These are phyloP conservation scores for Nautilus pompilius DNA, from an alignment of 1,140 invertebrate species.

Conservation along the genomic window DNA sequence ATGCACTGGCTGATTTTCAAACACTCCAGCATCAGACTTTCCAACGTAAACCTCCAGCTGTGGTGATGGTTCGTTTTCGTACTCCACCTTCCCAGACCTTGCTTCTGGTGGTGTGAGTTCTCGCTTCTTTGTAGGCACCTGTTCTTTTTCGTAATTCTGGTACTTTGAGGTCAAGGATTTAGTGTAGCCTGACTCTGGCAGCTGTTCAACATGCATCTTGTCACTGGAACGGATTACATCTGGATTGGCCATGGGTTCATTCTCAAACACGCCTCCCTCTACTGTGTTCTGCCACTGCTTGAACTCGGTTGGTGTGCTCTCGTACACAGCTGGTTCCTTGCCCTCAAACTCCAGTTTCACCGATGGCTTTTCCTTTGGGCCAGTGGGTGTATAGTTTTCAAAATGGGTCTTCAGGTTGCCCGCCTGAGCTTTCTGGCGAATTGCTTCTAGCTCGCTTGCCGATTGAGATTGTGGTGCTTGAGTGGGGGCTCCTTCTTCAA, in stretches of 20 bases:
- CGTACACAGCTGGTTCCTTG: slow-evolving; percentile 11
- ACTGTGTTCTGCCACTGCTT: slow-evolving; percentile 29
- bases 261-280: slow-evolving; percentile 45
- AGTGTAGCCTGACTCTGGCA: slow-evolving; percentile 39
- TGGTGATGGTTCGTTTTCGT: slow-evolving; percentile 31
- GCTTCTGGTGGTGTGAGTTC: slow-evolving; percentile 20
- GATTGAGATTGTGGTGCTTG: slow-evolving; percentile 2
- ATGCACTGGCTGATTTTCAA: slow-evolving; percentile 24
- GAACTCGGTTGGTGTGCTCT: slow-evolving; percentile 17
- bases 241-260: slow-evolving; percentile 26
- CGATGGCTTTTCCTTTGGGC: neutral
- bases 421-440: neutral
- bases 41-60: slow-evolving; percentile 25
- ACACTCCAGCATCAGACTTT: slow-evolving; percentile 18
- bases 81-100: slow-evolving; percentile 25
- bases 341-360: too few relatives aligned
- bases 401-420: neutral
- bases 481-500: slow-evolving; percentile 18
- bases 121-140: slow-evolving; percentile 4
- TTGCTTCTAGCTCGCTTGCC: neutral
- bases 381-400: neutral
- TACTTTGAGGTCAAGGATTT: neutral
- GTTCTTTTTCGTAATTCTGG: neutral
- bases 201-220: slow-evolving; percentile 24
- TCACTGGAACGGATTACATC: slow-evolving; percentile 38